Evolutionary conservation across 2,113 vertebrate genomes (phyloP).

Genomic region (Leiothrix lutea): DNA sequence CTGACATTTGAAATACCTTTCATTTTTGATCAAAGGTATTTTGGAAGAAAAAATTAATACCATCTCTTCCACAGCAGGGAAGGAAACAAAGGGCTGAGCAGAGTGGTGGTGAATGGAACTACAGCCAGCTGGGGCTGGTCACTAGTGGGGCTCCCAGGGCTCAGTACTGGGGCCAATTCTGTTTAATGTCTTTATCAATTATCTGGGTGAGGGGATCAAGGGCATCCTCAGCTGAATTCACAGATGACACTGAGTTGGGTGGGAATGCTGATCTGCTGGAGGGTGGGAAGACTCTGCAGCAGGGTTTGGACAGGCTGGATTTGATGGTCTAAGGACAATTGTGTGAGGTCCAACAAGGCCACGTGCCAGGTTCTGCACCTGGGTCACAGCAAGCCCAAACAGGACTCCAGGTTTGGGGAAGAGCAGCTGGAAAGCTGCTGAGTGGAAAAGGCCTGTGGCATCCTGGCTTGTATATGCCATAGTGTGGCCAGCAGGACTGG

Average conservation of each 20-base stretch:
- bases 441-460: neutral
- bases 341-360: neutral
- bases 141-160: neutral
- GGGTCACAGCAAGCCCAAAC: neutral
- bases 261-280: neutral
- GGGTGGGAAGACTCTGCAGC: neutral
- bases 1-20: constrained; percentile 22
- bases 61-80: neutral
- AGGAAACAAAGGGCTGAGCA: neutral
- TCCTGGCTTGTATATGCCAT: neutral
- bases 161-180: neutral
- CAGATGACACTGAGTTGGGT: neutral
- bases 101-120: neutral
- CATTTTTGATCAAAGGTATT: constrained; percentile 13
- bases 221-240: neutral
- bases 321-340: neutral
- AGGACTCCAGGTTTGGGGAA: neutral
- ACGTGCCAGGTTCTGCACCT: neutral
- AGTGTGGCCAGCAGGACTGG: neutral
- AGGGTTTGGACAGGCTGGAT: neutral
- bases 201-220: neutral
- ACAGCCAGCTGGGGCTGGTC: neutral
- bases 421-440: neutral
- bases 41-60: neutral
- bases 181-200: neutral